Base-by-base conservation (phyloP, 1,140 invertebrate species). In the Myzus persicae region DNA sequence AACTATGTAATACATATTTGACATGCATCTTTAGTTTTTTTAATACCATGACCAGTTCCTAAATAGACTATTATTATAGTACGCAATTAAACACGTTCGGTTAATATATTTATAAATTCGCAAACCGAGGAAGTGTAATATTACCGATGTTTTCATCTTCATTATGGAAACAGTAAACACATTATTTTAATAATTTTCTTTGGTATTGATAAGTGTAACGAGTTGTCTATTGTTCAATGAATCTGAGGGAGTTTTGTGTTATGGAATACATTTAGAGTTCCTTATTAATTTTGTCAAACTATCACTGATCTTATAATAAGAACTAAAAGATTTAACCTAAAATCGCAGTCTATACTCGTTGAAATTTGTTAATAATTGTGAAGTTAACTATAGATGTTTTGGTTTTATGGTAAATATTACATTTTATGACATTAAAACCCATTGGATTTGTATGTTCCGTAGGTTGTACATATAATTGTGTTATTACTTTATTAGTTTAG, bases 71-170 rank as follows among this genome's bases (percentile, higher is more conserved):
- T 54, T 20, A 76, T 76, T 46, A 89, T 26, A 9, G 24, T 51
- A 38, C 46, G 46, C 8, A 89, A 89, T 89, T 54, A 18, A 89
- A 54, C 48, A 54, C 36, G 88, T 89, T 89, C 4, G 11, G 40
- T 89, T 89, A 84, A 31, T 88, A 48, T 89, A 54, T 89, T 89
- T 89, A 89, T 54, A 7, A 54, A 89, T 89, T 89, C 46, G 8
- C n/a, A 11, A 89, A 89, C n/a, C n/a, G 6, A 36, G 31, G 85
- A 36, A 89, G 88, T 48, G 87, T 89, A 89, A 89, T 4, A 31
- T 42, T 85, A 44, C 22, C 5, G 5, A 85, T 89, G 48, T 54
- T 89, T 51, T 51, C 22, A 48, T 89, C 22, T 89, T 54, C 20
- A 26, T 51, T 89, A 22, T 11, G 38, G 18, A 89, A 51, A 51